Base-by-base conservation (phyloP, 2,888 invertebrate species). In the Horisme vitalbata region DNA sequence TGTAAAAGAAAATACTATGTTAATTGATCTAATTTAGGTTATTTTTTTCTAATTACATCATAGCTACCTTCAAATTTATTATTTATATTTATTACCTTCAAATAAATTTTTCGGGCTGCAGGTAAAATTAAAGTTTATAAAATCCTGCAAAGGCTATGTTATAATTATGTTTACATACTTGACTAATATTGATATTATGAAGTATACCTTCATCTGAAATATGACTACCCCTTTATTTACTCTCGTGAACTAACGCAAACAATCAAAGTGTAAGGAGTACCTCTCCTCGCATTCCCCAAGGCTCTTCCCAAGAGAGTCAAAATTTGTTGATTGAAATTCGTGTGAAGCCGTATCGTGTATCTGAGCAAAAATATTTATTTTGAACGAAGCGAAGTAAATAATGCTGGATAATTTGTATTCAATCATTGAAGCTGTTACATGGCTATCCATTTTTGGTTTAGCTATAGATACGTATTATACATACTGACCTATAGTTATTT, bases 301-400 rank as follows among this genome's bases (percentile, higher is more conserved):
- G 48, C 37, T 53, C 51, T 58, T 48, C 49, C 47, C 37, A 18
- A 30, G 45, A 32, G 50, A 56, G 50, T 61, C 38, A 60, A 63
- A 65, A 65, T 55, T 61, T 57, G 59, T 63, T 56, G 63, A 63
- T 70, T 65, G 59, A 60, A 64, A 63, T 58, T 56, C 53, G 58
- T 52, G 44, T 41, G 63, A 59, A 59, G 57, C 68, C 60, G 50
- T 47, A 56, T 70, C 46, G 46, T 45, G 45, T 55, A 43, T 52
- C 39, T 65, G 56, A 45, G 32, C 39, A 55, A 60, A 57, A 58
- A 69, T 70, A 65, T 69, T 67, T 71, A 63, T 63, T 63, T 59
- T 55, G 51, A 55, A 55, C 43, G 47, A 36, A 52, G 43, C 47
- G 44, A 52, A 49, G 52, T 47, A 37, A 41, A 51, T 57, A 53